Base-by-base conservation (phyloP, 2,888 invertebrate genomes). In the Spilarctia lutea region DNA sequence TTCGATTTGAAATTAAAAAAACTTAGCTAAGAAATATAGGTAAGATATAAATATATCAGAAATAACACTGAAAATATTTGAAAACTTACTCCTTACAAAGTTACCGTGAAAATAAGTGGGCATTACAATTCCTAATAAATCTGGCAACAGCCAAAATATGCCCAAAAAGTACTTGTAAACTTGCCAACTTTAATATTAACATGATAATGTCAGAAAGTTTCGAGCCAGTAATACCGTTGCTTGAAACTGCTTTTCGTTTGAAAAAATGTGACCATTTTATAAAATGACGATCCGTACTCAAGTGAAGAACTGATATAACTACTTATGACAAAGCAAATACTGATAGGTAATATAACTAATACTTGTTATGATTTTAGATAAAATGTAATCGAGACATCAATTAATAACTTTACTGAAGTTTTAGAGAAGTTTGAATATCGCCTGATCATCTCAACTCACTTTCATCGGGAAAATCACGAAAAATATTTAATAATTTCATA, bases 131-230 rank as follows among this genome's bases (percentile, higher is more conserved):
- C 65, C 66, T 52, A 76, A 83, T 83, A 83, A 83, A 82, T 83
- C 68, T 73, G 42, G 68, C 66, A 80, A 82, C 68, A 73, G n/a
- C 74, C 73, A 74, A 77, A 83, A 79, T 84, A 80, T 82, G 76
- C 70, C 75, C 71, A 74, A 76, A 78, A 70, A 84, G 68, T 73
- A 75, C 75, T 84, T 83, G 83, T 82, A 78, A 79, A 79, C 73
- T 82, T 83, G 83, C 83, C 83, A 83, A 83, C 76, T 82, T 76
- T 68, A 78, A 76, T 75, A 82, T 83, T 82, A 84, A 73, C 84
- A 84, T 82, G 76, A 80, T 80, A 80, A 80, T 80, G 80, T 72
- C 80, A 80, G 78, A 84, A 84, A 74, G 69, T 83, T 84, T 68
- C 75, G 24, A 24, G 7, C 52, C 75, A 68, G 76, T 45, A 39